Percentiles rank a stretch among this genome's conserved stretches.
These are phyloP conservation scores for Knipowitschia caucasica DNA, from an alignment of 2,797 vertebrate genomes.

Conservation along the genomic window DNA sequence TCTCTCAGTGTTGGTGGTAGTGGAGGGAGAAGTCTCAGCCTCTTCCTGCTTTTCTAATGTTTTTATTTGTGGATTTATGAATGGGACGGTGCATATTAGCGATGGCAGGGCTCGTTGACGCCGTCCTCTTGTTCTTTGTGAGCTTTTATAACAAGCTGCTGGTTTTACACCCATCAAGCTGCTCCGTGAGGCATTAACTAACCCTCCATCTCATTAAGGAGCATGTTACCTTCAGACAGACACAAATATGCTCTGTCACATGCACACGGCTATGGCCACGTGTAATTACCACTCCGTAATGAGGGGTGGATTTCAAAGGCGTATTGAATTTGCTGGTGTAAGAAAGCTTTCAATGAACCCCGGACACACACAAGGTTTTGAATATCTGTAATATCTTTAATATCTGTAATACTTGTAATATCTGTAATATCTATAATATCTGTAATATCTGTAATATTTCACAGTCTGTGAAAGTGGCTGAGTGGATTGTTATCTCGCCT, in stretches of 20 bases:
- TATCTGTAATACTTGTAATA: background rate
- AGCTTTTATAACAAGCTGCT: conserved; percentile 22
- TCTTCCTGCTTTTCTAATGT: too few species aligned
- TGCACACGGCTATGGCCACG: conserved; percentile 23
- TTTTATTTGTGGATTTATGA: too few species aligned
- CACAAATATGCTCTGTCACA: conserved; percentile 14
- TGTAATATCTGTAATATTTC: background rate
- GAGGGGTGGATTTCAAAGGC: conserved; percentile 50
- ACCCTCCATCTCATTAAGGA: conserved; percentile 43
- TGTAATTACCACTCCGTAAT: conserved; percentile 61
- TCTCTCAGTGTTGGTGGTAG: too few species aligned
- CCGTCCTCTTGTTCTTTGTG: conserved; percentile 1
- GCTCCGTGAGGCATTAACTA: conserved; percentile 32
- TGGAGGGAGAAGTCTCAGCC: too few species aligned
- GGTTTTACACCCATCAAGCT: conserved; percentile 38
- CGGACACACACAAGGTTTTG: conserved; percentile 8
- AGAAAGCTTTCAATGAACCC: conserved; percentile 45
- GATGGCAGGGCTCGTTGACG: conserved; percentile 1
- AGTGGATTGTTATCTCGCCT: too few species aligned
- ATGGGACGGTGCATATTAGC: too few species aligned
- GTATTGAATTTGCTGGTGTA: conserved; percentile 35
- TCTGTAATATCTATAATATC: background rate
- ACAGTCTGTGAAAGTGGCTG: too few species aligned
- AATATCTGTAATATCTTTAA: background rate
- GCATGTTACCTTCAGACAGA: conserved; percentile 34